These are phyloP conservation scores for Fragum sueziense DNA, from an alignment of 2,888 invertebrate genomes.

Conservation along the genomic window DNA sequence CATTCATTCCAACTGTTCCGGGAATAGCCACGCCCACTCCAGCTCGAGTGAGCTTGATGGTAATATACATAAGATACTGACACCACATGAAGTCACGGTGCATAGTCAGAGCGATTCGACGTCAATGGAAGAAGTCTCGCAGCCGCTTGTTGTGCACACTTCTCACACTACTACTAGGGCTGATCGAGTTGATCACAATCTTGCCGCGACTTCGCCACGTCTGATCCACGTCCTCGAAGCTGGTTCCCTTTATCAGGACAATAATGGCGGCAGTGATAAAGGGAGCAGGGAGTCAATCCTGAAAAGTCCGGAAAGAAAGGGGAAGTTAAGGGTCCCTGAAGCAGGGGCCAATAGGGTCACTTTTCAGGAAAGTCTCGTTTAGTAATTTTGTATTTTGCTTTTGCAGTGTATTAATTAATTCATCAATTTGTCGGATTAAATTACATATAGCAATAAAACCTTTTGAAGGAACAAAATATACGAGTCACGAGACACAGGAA, in stretches of 20 bases:
- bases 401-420: no score
- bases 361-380: conserved; percentile 18
- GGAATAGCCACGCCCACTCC: conserved; percentile 6
- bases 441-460: no score
- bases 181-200: neutral
- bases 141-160: neutral
- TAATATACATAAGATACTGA: conserved; percentile 2
- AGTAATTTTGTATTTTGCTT: no score
- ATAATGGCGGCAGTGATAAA: neutral
- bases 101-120: conserved; percentile 1
- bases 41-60: neutral
- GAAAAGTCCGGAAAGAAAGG: conserved; percentile 13
- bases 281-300: conserved; percentile 7
- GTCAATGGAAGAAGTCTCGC: neutral
- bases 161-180: no score
- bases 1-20: conserved; percentile 3
- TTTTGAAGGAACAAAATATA: no score
- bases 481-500: no score
- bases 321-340: neutral
- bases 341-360: conserved; percentile 7
- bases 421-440: no score
- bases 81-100: conserved; percentile 1
- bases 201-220: neutral
- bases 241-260: neutral
- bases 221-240: conserved; percentile 8